phyloP scores from a whole-genome alignment of 2,888 invertebrate species.

The Axea sp. region DNA sequence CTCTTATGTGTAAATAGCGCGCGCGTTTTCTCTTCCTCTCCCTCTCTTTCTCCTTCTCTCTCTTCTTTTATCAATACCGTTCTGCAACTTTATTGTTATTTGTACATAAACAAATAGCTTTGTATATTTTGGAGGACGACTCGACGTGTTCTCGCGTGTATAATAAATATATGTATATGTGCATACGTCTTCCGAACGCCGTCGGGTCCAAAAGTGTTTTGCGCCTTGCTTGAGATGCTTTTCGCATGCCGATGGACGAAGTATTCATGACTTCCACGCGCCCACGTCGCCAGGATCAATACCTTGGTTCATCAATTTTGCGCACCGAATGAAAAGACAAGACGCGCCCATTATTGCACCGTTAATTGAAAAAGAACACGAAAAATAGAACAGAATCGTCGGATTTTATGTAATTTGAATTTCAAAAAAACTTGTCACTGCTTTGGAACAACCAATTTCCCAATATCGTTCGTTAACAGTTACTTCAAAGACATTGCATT shows the following conservation, averaged over 20 bases:
- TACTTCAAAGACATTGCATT: too few relatives aligned
- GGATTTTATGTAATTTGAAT: too few relatives aligned
- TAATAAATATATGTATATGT: not conserved
- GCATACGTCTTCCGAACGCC: conserved; percentile 44
- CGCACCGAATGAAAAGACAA: conserved; percentile 22
- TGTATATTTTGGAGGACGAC: conserved; percentile 19
- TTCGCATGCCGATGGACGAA: conserved; percentile 37
- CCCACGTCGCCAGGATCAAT: conserved; percentile 45
- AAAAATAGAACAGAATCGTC: not conserved
- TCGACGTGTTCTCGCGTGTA: not conserved
- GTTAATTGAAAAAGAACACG: conserved; percentile 17
- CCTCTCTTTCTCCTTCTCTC: conserved; percentile 5
- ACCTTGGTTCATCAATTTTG: conserved; percentile 48
- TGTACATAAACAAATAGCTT: conserved; percentile 29
- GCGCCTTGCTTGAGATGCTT: conserved; percentile 43
- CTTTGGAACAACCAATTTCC: too few relatives aligned
- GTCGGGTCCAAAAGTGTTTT: conserved; percentile 37
- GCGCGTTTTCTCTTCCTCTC: too few relatives aligned
- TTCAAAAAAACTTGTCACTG: too few relatives aligned
- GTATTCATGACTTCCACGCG: conserved; percentile 52
- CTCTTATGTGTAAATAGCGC: too few relatives aligned
- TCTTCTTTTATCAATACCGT: conserved; percentile 16
- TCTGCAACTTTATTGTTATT: conserved; percentile 23
- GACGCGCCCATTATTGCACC: conserved; percentile 17
- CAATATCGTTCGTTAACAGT: too few relatives aligned